Conservation (phyloP, 2,797 vertebrate genomes). For the Labeo calbasu region DNA sequence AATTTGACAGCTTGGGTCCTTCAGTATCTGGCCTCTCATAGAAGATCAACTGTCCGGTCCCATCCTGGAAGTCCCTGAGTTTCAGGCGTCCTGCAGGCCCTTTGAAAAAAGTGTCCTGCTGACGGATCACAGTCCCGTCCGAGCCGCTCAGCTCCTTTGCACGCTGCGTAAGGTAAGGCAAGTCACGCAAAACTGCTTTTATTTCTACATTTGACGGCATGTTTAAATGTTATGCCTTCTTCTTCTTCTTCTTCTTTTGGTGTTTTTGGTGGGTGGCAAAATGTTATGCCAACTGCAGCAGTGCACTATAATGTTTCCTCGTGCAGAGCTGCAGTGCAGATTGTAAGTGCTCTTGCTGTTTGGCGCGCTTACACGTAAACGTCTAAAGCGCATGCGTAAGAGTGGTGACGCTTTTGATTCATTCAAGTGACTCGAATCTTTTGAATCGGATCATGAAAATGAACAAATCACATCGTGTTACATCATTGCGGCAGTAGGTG, state of each 20-base stretch:
- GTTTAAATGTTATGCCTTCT: neutral
- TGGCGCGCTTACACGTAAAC: constrained; percentile 5
- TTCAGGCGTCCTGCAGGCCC: constrained; percentile 76
- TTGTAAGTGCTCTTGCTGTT: neutral
- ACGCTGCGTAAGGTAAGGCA: constrained; percentile 51
- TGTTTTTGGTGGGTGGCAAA: too few relatives aligned
- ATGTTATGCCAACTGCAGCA: neutral
- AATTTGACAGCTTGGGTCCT: constrained; percentile 83
- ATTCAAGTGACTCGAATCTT: constrained; percentile 12
- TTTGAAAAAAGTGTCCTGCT: constrained; percentile 81
- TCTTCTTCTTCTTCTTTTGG: too few relatives aligned
- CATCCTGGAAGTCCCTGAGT: constrained; percentile 79
- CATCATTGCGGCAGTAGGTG: neutral
- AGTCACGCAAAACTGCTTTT: constrained; percentile 74
- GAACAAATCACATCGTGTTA: neutral
- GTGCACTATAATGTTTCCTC: too few relatives aligned
- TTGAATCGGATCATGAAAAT: neutral
- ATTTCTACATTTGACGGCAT: constrained; percentile 84
- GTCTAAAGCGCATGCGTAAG: neutral
- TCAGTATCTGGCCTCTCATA: constrained; percentile 80
- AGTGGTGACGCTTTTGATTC: neutral
- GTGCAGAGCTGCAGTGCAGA: neutral
- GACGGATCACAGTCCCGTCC: constrained; percentile 73
- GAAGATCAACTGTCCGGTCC: constrained; percentile 83
- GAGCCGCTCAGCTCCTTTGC: constrained; percentile 74